Conservation (phyloP, 2,888 invertebrate species). For the Nephrotoma flavescens region DNA sequence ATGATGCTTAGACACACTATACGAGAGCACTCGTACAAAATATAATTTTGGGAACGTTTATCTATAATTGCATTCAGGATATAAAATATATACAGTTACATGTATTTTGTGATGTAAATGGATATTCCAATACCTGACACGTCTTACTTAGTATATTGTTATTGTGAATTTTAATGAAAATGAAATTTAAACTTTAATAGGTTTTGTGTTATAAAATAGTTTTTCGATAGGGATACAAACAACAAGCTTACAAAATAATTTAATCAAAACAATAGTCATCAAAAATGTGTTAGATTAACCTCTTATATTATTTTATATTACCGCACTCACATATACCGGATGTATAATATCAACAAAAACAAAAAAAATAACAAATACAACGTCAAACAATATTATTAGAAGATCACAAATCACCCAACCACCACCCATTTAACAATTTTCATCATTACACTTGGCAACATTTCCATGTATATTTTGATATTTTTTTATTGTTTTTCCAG, state of each 20-base stretch:
- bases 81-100: background rate
- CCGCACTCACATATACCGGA: background rate
- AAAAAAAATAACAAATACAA: background rate
- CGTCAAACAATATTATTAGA: background rate
- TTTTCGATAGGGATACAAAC: background rate
- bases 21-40: background rate
- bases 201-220: background rate
- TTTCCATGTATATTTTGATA: background rate
- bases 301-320: background rate
- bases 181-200: background rate
- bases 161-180: background rate
- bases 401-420: background rate
- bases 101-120: background rate
- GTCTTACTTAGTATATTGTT: background rate
- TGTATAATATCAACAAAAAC: background rate
- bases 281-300: background rate
- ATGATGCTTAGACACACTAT: background rate
- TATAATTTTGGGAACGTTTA: background rate
- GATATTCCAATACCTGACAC: background rate
- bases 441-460: background rate
- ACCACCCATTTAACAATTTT: background rate
- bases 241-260: background rate
- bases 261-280: background rate
- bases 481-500: background rate
- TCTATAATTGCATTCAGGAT: background rate